Evolutionary conservation across 2,888 invertebrate genomes (phyloP).

Genomic region (Homarus gammarus): DNA sequence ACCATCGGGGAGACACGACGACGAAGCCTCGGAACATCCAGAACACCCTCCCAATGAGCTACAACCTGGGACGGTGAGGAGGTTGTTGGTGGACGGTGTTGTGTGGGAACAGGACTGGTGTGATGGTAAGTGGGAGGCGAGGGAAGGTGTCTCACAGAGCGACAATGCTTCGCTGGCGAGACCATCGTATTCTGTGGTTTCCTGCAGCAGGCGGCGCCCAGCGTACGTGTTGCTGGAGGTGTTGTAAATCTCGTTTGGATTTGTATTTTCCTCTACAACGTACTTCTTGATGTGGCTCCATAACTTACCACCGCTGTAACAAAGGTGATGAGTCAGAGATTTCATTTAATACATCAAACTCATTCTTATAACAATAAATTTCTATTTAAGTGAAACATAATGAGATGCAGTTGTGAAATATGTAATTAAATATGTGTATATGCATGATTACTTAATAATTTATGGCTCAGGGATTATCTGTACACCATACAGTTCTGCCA

Average conservation of each 20-base stretch:
- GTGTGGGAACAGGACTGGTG: conserved; percentile 6
- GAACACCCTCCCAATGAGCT: conserved; percentile 49
- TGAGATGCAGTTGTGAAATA: too few relatives aligned
- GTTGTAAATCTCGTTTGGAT: background rate
- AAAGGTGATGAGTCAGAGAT: too few relatives aligned
- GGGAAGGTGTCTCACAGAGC: conserved; percentile 38
- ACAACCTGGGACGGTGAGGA: conserved; percentile 41
- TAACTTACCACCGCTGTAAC: conserved; percentile 72
- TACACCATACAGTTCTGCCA: too few relatives aligned
- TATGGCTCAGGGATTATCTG: too few relatives aligned
- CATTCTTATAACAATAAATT: too few relatives aligned
- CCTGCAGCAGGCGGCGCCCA: conserved; percentile 56
- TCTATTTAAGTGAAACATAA: too few relatives aligned
- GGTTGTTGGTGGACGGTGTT: conserved; percentile 15
- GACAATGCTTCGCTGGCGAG: conserved; percentile 11
- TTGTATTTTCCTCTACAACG: conserved; percentile 28
- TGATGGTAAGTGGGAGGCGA: background rate
- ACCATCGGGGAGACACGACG: conserved; percentile 48
- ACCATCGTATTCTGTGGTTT: conserved; percentile 49
- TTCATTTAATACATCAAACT: too few relatives aligned
- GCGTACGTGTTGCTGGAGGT: conserved; percentile 50
- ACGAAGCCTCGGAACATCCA: conserved; percentile 48
- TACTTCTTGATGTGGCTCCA: conserved; percentile 75
- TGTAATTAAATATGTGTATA: too few relatives aligned
- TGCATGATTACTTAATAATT: too few relatives aligned